Base-by-base conservation (phyloP, 30 jellyfish, hydroid and myxozoan species). In the Catostylus mosaicus region DNA sequence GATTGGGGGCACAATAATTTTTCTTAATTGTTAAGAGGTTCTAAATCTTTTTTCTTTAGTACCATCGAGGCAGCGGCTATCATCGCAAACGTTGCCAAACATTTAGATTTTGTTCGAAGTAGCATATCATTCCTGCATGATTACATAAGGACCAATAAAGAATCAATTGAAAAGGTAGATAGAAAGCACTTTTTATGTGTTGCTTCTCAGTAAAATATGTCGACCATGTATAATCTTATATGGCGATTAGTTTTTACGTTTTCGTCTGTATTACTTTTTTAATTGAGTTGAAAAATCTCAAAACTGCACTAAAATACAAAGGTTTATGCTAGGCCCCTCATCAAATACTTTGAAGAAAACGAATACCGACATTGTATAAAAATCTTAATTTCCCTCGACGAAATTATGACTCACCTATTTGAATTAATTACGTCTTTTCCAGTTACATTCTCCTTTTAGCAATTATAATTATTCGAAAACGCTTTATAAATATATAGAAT, bases 41-140 rank as follows among this genome's bases (percentile, higher is more conserved):
- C 18, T 30, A 37, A 11, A 24, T 67, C 70, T 12, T 71, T 64
- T 62, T 33, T 0, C 67, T 88, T 1, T 31, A 90, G 97, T 45
- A 78, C 92, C 27, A 67, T 90, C 3, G 97, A 90, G 46, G 83
- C 94, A 18, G 96, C 96, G 24, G 92, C 97, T 1, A 67, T 85
- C 14, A 40, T 75, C 45, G 96, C 97, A n/a, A 90, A 90, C 72
- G 66, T 90, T 38, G 71, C 88, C 22, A 90, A 90, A 59, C 96
- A 90, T 75, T 71, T 85, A 31, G 82, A 47, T 0, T 90, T 91
- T 59, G 71, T 90, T 2, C 87, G 68, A 57, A 90, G 97, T 60
- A 82, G 93, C 24, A 89, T 90, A 26, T 30, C 54, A 0, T 89
- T 79, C 67, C 50, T 89, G 20, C 80, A 75, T n/a, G 75, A 68